Percentiles rank a stretch among this genome's conserved stretches.
These are phyloP conservation scores for Regulus satrapa DNA, from an alignment of 2,113 vertebrate species.

Conservation along the genomic window DNA sequence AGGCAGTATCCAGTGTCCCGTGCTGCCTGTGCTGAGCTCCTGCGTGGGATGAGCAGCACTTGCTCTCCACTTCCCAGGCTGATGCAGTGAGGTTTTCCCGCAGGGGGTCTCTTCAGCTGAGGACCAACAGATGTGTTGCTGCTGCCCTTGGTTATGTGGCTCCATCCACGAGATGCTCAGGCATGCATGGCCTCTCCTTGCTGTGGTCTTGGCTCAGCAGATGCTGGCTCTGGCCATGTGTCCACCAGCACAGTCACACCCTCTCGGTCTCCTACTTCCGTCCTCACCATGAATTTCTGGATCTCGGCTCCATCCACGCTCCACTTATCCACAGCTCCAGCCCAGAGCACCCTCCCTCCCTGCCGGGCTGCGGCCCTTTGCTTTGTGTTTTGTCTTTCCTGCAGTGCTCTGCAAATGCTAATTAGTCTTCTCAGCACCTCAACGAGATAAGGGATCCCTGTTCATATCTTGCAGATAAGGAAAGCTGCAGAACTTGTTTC, in stretches of 20 bases:
- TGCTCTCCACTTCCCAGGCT: background rate
- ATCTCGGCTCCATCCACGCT: rapidly evolving
- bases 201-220: background rate
- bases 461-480: slow-evolving; percentile 36
- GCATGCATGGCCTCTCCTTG: background rate
- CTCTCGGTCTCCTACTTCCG: rapidly evolving
- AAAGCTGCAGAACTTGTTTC: slow-evolving; percentile 48
- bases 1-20: background rate
- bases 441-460: background rate
- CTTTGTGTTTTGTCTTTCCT: slow-evolving; percentile 15
- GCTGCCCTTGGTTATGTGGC: background rate
- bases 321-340: rapidly evolving
- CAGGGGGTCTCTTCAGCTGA: background rate
- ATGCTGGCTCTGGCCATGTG: background rate
- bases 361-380: background rate
- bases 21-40: background rate
- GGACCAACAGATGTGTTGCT: background rate
- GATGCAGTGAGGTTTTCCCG: background rate
- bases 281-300: background rate
- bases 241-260: background rate
- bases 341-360: background rate
- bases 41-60: background rate
- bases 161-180: no score
- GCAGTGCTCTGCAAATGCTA: slow-evolving; percentile 20
- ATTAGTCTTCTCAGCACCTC: slow-evolving; percentile 45